These are phyloP conservation scores for Astatotilapia flaviijosephi DNA, from an alignment of 2,113 vertebrate species.

Conservation along the genomic window DNA sequence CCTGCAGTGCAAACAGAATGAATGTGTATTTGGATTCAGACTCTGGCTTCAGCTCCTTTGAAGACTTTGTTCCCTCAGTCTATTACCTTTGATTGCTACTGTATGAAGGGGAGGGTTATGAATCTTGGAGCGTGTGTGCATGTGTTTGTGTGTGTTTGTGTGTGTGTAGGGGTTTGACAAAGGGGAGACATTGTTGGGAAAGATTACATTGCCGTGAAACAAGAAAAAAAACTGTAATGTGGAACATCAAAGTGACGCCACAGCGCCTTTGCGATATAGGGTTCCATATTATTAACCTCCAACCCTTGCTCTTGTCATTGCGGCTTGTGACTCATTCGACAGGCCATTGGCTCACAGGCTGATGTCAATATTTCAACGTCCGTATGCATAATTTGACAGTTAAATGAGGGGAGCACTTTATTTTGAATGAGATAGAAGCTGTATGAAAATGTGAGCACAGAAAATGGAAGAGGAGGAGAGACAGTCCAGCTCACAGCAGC, in stretches of 20 bases:
- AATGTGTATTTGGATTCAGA: constrained; percentile 28
- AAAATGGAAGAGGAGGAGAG: not conserved
- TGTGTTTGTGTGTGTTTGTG: not conserved
- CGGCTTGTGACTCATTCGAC: constrained; percentile 25
- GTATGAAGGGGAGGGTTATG: constrained; percentile 34
- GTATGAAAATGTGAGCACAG: not conserved
- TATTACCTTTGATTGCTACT: constrained; percentile 46
- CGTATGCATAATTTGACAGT: constrained; percentile 29
- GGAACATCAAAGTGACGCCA: constrained; percentile 36
- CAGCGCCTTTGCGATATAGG: not conserved
- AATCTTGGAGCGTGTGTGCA: not conserved
- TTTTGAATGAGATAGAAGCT: not conserved
- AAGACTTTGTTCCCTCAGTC: constrained; percentile 37
- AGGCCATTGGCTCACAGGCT: constrained; percentile 33
- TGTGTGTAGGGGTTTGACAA: not conserved
- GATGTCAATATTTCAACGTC: constrained; percentile 30
- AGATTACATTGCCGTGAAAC: constrained; percentile 31
- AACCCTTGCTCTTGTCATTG: constrained; percentile 19
- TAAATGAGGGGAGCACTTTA: not conserved
- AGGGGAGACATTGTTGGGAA: not conserved
- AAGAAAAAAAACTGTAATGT: not conserved
- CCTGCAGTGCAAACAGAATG: constrained; percentile 27
- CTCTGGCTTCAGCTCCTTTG: constrained; percentile 15
- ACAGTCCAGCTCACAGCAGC: not conserved
- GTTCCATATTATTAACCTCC: constrained; percentile 35